Evolutionary conservation across 2,113 vertebrate species (phyloP), one percentile per base, ranked within the genome.

Genomic region (Balaenoptera acutorostrata): DNA sequence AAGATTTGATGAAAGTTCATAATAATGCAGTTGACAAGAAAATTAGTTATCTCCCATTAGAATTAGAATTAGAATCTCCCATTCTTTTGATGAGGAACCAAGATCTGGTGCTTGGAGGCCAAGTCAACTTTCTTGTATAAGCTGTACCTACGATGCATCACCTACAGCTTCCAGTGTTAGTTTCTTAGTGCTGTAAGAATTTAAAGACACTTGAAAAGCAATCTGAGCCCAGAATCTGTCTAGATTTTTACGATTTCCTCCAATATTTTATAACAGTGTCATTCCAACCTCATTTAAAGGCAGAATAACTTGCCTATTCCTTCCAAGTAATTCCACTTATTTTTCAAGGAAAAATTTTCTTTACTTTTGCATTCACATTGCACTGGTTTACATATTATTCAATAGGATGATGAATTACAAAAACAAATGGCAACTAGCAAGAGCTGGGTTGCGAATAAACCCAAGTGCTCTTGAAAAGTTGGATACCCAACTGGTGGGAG

Each of bases 301-400:
- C 59, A 85, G 97, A 90, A n/a, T 75, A 83, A 91, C 18, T 78
- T 93, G 57, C 69, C n/a, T 78, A 15, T 71, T 81, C 12, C 52
- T 69, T 95, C 46, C 68, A 74, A 86, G 61, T 44, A 69, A 31
- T 89, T 71, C 25, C 83, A 71, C 44, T 61, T 75, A 81, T 49
- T 95, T 91, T 88, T 95, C 72, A 64, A 64, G 88, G n/a, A 86
- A 74, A 78, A 85, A 31, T 18, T 68, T 88, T 84, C 89, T 57
- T 96, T 90, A 46, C 49, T 95, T 93, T 81, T 96, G 39, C 31
- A 57, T 77, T 85, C 8, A 18, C 29, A 39, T 68, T 83, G 29
- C 68, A 61, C 52, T 59, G 10, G n/a, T 84, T 74, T 90, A 69
- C 14, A 17, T 27, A 78, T 55, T 77, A 27, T 87, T 83, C 64